Evolutionary conservation across 2,888 invertebrate genomes (phyloP), one percentile per base, ranked within the genome.

Genomic region (Gymnoscelis rufifasciata): DNA sequence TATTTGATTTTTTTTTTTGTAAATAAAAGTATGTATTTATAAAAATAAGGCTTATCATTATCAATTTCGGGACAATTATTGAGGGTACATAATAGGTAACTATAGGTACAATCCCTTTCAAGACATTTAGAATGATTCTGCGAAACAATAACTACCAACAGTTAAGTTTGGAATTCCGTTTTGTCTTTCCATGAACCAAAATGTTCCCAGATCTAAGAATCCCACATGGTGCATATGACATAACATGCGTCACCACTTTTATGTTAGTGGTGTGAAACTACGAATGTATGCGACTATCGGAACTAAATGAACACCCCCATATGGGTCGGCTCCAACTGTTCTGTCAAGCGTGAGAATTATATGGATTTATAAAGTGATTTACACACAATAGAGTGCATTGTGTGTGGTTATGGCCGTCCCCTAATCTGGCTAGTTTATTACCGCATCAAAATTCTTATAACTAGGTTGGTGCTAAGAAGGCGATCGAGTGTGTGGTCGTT

Each of bases 261-360:
- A 11, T 35, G 60, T 19, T 28, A 8, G 51, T 43, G 29, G 73
- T 71, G 72, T 74, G 77, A 78, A 71, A 67, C 69, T 64, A 74
- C 67, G 65, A 68, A 63, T 64, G 68, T 61, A 71, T 72, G 74
- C 69, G 71, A 80, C 74, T 71, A 71, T 71, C 60, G 62, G 61
- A 70, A 68, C 74, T 76, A 78, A 59, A 33, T 41, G 59, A 61
- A 60, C 57, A 75, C 82, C 80, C 82, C 75, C 84, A 81, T 81
- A 68, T 78, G 69, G 39, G 39, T 42, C 31, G 43, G 42, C 45
- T 71, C 67, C 68, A 62, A 60, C n/a, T 62, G 61, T 68, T 69
- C 75, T 75, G 77, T 66, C 71, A 71, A 48, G 47, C 60, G 68
- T 64, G 57, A 68, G 75, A 71, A 63, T 71, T 62, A 43, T 60